These are phyloP conservation scores for Rhagonycha fulva DNA, from an alignment of 2,888 invertebrate species.

Conservation along the genomic window DNA sequence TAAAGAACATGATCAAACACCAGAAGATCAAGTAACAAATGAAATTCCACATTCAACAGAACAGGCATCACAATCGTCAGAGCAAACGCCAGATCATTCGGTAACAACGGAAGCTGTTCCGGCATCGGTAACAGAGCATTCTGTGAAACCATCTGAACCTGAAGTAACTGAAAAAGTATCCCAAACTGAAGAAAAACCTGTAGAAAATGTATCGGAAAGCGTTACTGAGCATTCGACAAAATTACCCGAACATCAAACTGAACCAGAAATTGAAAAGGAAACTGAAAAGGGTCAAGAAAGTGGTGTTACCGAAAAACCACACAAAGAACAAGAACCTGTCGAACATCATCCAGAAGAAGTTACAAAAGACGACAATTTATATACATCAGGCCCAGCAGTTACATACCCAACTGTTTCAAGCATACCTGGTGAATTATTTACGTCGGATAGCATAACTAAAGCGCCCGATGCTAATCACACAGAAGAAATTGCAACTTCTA, in stretches of 20 bases:
- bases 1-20: neutral
- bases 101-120: conserved; percentile 5
- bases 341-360: neutral
- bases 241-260: conserved; percentile 2
- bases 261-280: conserved; percentile 34
- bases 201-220: neutral
- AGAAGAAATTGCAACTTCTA: neutral
- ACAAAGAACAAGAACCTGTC: neutral
- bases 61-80: conserved; percentile 35
- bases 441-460: neutral
- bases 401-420: neutral
- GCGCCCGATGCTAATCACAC: neutral
- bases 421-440: conserved; percentile 9
- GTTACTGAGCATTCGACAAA: neutral
- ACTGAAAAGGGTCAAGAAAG: neutral
- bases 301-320: neutral
- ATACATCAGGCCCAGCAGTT: neutral
- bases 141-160: neutral
- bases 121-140: neutral
- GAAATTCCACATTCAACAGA: neutral
- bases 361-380: neutral
- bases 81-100: conserved; percentile 48
- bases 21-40: neutral
- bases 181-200: neutral
- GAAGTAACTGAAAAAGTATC: conserved; percentile 1